These are phyloP conservation scores for Halictus rubicundus DNA, from an alignment of 1,140 invertebrate species.

Conservation along the genomic window DNA sequence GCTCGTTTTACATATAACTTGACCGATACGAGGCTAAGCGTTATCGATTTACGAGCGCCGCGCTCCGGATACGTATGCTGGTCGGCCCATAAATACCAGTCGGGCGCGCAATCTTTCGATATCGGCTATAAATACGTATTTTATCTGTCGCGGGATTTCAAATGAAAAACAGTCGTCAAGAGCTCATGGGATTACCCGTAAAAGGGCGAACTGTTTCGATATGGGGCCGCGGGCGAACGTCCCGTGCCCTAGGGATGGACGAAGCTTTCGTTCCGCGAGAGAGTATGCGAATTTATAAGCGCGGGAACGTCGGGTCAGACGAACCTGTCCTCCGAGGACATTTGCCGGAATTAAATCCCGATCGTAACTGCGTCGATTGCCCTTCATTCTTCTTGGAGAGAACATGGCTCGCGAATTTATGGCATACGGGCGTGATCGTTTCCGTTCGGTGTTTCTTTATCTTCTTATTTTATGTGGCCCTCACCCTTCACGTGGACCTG, in stretches of 20 bases:
- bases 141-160: conserved; percentile 74
- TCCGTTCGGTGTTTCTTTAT: neutral
- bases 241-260: neutral
- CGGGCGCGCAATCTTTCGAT: conserved; percentile 66
- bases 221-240: neutral
- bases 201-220: conserved; percentile 59
- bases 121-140: conserved; percentile 77
- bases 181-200: conserved; percentile 74
- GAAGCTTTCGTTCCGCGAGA: conserved; percentile 21
- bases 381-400: neutral
- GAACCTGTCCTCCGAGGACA: neutral
- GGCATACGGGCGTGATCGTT: neutral
- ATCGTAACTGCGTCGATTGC: neutral
- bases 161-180: conserved; percentile 79
- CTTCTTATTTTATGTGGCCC: too few relatives aligned
- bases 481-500: too few relatives aligned
- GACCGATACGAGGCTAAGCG: conserved; percentile 61
- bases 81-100: conserved; percentile 73
- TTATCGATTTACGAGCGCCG: conserved; percentile 75
- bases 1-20: conserved; percentile 19
- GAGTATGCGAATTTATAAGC: conserved; percentile 21
- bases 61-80: conserved; percentile 59
- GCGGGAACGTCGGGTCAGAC: neutral
- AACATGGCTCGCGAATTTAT: neutral
- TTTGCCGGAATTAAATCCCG: conserved; percentile 33